Percentiles rank a stretch among this genome's conserved stretches.
Conservation (phyloP, 2,797 vertebrate species). For the Falco concolor region DNA sequence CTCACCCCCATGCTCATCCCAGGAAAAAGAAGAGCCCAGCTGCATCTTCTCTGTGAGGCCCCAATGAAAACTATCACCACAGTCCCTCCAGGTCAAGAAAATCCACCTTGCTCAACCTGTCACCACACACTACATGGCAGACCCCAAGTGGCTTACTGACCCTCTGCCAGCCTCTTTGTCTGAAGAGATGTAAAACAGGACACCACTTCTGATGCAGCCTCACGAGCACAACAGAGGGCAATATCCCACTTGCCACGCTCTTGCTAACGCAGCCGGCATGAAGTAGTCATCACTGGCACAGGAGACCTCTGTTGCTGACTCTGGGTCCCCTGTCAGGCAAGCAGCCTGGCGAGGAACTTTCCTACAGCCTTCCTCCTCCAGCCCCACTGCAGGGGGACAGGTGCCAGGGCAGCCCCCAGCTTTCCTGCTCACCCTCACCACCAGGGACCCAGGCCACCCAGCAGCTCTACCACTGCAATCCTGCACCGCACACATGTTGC, state of each 20-base stretch:
- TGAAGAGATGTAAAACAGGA: not conserved
- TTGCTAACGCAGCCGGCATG: accelerated
- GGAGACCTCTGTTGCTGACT: not conserved
- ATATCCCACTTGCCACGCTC: accelerated
- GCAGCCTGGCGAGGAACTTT: not conserved
- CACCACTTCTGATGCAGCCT: not conserved
- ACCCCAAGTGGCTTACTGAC: not conserved
- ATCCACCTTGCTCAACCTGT: not conserved
- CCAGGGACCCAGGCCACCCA: not conserved
- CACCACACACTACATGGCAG: not conserved
- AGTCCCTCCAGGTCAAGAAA: not conserved
- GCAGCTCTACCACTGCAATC: not conserved
- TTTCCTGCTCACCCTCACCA: not conserved
- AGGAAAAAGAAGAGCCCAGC: not conserved
- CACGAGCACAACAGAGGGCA: accelerated
- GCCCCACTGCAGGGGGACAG: accelerated
- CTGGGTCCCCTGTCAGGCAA: no score
- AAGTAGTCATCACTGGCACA: not conserved
- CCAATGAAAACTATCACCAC: not conserved
- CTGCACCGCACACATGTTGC: accelerated
- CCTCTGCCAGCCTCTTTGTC: not conserved
- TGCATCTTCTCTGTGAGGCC: not conserved
- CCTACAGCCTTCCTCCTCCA: not conserved
- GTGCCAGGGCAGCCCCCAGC: not conserved
- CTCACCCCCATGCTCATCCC: not conserved